Evolutionary conservation across 2,797 vertebrate species (phyloP), one percentile per base, ranked within the genome.

Genomic region (Hybognathus amarus): DNA sequence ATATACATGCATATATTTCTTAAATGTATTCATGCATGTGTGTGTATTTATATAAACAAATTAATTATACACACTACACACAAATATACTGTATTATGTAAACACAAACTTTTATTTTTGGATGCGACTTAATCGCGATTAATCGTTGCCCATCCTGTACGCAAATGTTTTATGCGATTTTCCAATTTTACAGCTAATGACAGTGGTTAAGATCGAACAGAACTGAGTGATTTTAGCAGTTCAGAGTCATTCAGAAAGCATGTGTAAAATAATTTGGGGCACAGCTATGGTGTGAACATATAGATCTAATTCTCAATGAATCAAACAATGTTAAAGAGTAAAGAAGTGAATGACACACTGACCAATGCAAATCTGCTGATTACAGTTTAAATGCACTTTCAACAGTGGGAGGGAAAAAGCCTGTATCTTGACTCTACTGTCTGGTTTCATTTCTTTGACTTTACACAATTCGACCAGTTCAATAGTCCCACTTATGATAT

Each of bases 401-500:
- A 52, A 42, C 22, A 40, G 8, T 59, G 1, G 6, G 40, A 7
- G 47, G 36, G 36, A 24, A 17, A 38, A 22, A 5, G 33, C 33
- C 54, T 63, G 15, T 42, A 63, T 77, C 30, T 77, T 61, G 40
- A 47, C 61, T 40, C 40, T 18, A 5, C 24, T 10, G 24, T 71
- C 17, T 66, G 24, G 2, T 64, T 78, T 66, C 24, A 56, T n/a
- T 56, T 11, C 38, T 52, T 52, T 36, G 6, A 74, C 71, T 12
- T 27, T 61, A 42, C n/a, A 63, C 38, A 15, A 42, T 30, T 45
- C 3, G 63, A 77, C 20, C 15, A 27, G 40, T 77, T 77, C 30
- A 79, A 67, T 36, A 52, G 63, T 67, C 63, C 9, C 20, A 52
- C 13, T 79, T n/a, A 20, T 45, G 40, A 45, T 77, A 63, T 45